Percentiles rank a stretch among this genome's conserved stretches.
Evolutionary conservation across 2,113 vertebrate genomes (phyloP).

Genomic region (Hypomesus transpacificus): DNA sequence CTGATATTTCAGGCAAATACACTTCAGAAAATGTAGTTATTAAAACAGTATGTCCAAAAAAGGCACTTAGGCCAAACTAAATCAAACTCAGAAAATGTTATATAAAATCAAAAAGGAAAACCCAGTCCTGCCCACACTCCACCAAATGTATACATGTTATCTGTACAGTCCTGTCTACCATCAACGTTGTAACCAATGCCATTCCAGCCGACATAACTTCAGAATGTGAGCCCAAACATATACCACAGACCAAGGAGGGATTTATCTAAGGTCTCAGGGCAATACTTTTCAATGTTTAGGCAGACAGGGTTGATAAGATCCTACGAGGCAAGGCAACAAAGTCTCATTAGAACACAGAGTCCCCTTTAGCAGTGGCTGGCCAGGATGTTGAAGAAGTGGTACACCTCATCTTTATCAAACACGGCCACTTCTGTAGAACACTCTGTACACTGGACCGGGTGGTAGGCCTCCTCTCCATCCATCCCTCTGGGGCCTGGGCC

Average conservation of each 20-base stretch:
- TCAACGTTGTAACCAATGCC: not conserved
- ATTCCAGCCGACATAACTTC: no score
- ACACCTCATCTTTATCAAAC: conserved; percentile 93
- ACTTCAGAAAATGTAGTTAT: no score
- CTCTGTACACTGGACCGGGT: conserved; percentile 87
- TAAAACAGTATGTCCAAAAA: not conserved
- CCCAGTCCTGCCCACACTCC: not conserved
- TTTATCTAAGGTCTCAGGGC: no score
- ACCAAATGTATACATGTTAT: not conserved
- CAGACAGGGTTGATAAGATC: not conserved
- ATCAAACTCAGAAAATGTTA: not conserved
- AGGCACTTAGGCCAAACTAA: not conserved
- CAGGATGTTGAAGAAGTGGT: conserved; percentile 95
- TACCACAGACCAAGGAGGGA: no score
- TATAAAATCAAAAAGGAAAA: not conserved
- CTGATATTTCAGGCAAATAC: no score
- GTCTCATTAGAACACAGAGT: not conserved
- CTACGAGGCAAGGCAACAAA: not conserved
- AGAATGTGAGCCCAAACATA: no score
- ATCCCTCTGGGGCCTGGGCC: conserved; percentile 54
- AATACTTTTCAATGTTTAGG: not conserved
- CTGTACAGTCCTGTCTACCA: not conserved
- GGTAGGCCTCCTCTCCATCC: conserved; percentile 81
- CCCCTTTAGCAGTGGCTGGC: conserved; percentile 83
- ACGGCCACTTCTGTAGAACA: conserved; percentile 92